A percentile compares a stretch with the other conserved stretches of the same genome.
Evolutionary conservation across 2,888 invertebrate species (phyloP).

Genomic region (Trachelus stipa): DNA sequence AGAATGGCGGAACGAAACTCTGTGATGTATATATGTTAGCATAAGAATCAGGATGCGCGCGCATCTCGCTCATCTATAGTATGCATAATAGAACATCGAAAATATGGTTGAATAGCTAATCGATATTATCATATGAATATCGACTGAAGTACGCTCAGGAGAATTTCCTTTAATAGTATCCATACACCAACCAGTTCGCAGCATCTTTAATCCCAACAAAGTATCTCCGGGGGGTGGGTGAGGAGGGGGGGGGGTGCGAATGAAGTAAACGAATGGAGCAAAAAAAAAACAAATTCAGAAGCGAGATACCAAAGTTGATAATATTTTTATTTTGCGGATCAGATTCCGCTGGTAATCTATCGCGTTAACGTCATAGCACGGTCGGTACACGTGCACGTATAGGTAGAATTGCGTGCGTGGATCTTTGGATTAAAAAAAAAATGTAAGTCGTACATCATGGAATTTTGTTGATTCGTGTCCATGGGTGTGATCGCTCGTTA

Average conservation of each 20-base stretch:
- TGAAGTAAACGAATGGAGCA: not conserved
- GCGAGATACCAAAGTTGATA: not conserved
- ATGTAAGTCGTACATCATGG: slow-evolving; percentile 1
- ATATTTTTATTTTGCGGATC: not conserved
- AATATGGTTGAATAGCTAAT: not conserved
- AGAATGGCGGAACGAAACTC: not conserved
- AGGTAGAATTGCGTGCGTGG: not conserved
- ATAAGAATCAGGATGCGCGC: not conserved
- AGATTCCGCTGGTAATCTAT: not conserved
- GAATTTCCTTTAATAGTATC: not conserved
- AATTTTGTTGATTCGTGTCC: slow-evolving; percentile 5
- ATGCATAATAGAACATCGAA: not conserved
- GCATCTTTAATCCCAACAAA: not conserved
- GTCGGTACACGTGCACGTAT: not conserved
- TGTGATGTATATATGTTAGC: not conserved
- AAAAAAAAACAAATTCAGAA: not conserved
- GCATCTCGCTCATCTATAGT: not conserved
- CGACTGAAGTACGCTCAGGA: not conserved
- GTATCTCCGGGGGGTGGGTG: not conserved
- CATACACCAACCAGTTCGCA: not conserved
- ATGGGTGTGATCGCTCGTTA: slow-evolving; percentile 1
- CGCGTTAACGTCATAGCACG: not conserved
- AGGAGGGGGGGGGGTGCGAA: not conserved
- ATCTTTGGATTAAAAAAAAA: not conserved
- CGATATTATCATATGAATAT: not conserved